Evolutionary conservation across 2,888 invertebrate species (phyloP), one percentile per base, ranked within the genome.

Genomic region (Teleiodes luculella): DNA sequence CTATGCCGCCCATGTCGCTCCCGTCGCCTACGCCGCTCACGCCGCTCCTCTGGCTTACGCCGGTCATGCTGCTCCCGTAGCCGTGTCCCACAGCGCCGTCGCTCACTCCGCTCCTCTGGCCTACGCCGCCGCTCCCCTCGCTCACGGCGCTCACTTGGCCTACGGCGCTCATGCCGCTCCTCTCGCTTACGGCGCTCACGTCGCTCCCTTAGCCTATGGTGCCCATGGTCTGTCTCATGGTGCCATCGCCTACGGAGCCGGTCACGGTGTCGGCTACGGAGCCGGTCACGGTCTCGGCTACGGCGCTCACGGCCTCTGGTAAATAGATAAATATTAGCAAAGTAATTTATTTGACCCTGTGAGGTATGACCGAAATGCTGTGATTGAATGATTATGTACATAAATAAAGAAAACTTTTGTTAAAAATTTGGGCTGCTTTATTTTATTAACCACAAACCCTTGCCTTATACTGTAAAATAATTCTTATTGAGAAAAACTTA

Each of bases 121-220:
- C 60, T 69, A 78, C 57, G 83, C 83, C 55, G 83, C 83, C 55
- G 83, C 86, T 24, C 70, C 71, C 52, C 68, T 68, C 47, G 76
- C 76, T 36, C 72, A 73, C 33, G 63, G 75, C 24, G 73, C 73
- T 31, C 63, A 37, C 58, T 54, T 55, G 20, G 66, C 58, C 73
- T 54, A 59, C 31, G 54, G 56, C 28, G 58, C 58, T 10, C 30
- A 53, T 54, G 55, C 52, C 30, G 55, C 64, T 46, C 53, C 62
- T 24, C 58, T 60, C 6, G 61, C 60, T 14, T 45, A 62, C 53
- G 54, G 52, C 18, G 58, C 57, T 6, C 43, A 57, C 53, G 59
- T 58, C 18, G 56, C 65, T 47, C 60, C 63, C 39, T 20, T 60
- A 1, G 60, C 57, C 30, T 49, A 65, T 52, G 63, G 62, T 13